Percentiles rank a stretch among this genome's conserved stretches.
Conservation (phyloP, 2,113 vertebrate genomes). For the Calcarius ornatus region DNA sequence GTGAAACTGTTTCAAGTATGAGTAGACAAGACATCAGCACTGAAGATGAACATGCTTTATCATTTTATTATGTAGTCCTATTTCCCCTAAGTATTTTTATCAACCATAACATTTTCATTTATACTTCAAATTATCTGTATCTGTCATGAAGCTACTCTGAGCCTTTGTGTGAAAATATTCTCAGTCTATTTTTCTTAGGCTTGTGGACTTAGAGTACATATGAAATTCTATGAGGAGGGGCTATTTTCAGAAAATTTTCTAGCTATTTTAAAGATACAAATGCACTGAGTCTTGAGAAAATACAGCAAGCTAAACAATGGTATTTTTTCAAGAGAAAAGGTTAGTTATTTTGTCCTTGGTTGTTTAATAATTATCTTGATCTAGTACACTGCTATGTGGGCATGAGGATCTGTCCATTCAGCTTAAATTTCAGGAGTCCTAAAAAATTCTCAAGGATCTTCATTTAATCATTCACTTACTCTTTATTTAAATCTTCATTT, state of each 20-base stretch:
- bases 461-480: not conserved
- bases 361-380: not conserved
- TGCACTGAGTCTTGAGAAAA: not conserved
- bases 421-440: not conserved
- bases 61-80: not conserved
- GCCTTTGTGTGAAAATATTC: not conserved
- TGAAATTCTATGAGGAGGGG: not conserved
- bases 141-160: not conserved
- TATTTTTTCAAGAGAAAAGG: not conserved
- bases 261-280: not conserved
- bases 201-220: not conserved
- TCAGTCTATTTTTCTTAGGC: not conserved
- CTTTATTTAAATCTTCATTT: not conserved
- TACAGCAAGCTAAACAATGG: not conserved
- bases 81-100: not conserved
- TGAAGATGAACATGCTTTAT: not conserved
- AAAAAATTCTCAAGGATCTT: not conserved
- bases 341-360: not conserved
- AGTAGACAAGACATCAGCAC: not conserved
- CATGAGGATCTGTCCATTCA: not conserved
- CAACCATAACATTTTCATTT: not conserved
- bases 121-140: not conserved
- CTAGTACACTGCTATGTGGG: accelerated
- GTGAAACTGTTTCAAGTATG: not conserved
- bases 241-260: not conserved